Base-by-base conservation (phyloP, 2,888 invertebrate genomes). In the Protodeltote pygarga region DNA sequence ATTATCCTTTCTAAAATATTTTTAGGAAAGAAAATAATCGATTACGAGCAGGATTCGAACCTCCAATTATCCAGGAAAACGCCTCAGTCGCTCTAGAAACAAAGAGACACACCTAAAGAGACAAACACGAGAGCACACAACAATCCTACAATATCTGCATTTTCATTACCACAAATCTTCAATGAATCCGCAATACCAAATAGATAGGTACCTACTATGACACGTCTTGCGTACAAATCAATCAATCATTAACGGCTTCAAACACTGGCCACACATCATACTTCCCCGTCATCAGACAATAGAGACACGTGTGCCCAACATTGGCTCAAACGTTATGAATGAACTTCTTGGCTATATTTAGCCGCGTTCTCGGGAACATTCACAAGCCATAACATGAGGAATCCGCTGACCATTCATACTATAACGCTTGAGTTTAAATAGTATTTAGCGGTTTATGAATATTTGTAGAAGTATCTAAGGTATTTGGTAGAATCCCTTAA, bases 381-480 rank as follows among this genome's bases (percentile, higher is more conserved):
- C 60, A 46, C 39, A 44, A 11, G 48, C 61, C 39, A 53, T 63
- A 60, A 65, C 63, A 11, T 41, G 15, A 45, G 60, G 67, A 60
- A 66, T 66, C 42, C 46, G 37, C 64, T 60, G 52, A 65, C 60
- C 44, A 66, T 66, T 55, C 67, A 60, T 33, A 60, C 48, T 20
- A 49, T 28, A 31, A 39, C 31, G 48, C 28, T 39, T 15, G 21
- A 13, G 19, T 33, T 57, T 44, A 42, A 45, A 37, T 48, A 39
- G 60, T 42, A 51, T 42, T 54, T 37, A 29, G 14, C 27, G 14
- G 27, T 27, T 14, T 14, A 27, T 14, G 27, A 3, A 13, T 27
- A 14, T 14, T 14, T 27, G 14, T 13, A 8, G 13, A 27, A 11
- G n/a, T 6, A 25, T 4, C n/a, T n/a, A n/a, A n/a, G n/a, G n/a